These are phyloP conservation scores for Pongo pygmaeus DNA, from an alignment of 2,113 vertebrate species.

Conservation along the genomic window DNA sequence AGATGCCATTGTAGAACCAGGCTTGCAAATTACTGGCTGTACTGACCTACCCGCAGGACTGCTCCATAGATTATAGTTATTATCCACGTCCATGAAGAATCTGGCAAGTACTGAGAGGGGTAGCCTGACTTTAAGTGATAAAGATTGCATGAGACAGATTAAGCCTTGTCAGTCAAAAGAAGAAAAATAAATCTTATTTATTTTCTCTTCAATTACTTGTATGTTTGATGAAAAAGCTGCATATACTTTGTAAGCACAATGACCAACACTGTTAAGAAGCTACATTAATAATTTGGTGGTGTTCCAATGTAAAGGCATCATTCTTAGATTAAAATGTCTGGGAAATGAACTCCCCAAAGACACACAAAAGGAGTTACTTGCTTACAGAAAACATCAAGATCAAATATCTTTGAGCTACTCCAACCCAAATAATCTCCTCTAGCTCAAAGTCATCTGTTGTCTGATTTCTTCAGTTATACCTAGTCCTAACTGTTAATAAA, in stretches of 20 bases:
- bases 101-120: background rate
- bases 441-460: background rate
- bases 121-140: background rate
- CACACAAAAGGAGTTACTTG: background rate
- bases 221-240: background rate
- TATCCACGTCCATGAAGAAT: background rate
- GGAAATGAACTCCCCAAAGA: background rate
- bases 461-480: background rate
- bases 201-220: constrained; percentile 7
- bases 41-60: background rate
- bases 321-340: constrained; percentile 24
- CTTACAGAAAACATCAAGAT: background rate
- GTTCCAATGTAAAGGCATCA: background rate
- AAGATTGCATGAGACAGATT: background rate
- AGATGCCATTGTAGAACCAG: background rate
- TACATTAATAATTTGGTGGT: background rate
- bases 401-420: background rate
- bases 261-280: background rate
- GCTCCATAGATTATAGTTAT: constrained; percentile 48
- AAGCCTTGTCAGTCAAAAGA: constrained; percentile 25
- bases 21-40: background rate
- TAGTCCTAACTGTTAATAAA: background rate
- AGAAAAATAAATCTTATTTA: background rate
- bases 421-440: background rate
- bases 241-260: background rate